Base-by-base conservation (phyloP, 2,888 invertebrate genomes). In the Ennomos erosarius region DNA sequence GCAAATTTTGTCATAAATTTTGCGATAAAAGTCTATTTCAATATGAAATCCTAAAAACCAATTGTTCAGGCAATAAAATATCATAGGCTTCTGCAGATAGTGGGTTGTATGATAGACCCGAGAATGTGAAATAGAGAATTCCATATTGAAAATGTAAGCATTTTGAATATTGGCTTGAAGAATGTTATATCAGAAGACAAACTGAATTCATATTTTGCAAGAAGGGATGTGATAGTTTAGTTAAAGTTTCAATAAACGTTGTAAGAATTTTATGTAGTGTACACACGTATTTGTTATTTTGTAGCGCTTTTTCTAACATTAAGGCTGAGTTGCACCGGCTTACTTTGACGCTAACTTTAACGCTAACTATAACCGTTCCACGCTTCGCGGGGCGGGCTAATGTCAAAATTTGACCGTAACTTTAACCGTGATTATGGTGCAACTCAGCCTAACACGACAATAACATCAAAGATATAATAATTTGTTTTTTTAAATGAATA, bases 61-160 rank as follows among this genome's bases (percentile, higher is more conserved):
- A 53, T 52, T 51, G 49, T 51, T 40, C 26, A 4, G 33, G 54
- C 40, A 57, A 64, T 61, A 59, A 58, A 67, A 71, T 66, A 71
- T 63, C 51, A 65, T 56, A 48, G 67, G 58, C 64, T 69, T 65
- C 62, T 54, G 60, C 51, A 68, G 59, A 69, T 60, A 64, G 67
- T 59, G 68, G 72, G 69, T 74, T 68, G 67, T 65, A 73, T 73
- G 71, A 68, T 69, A 71, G 64, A 70, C 69, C 56, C 57, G 59
- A 74, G 69, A 75, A 74, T 75, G 70, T 76, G 78, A 77, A 80
- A 78, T 59, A 35, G 46, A 80, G 86, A 90, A 88, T 88, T 87
- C 87, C 84, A 89, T 89, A 90, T 87, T 79, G 79, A 75, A 79
- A 77, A 62, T 68, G 75, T 77, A 79, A 78, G 80, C 75, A 76